These are phyloP conservation scores for Pachyseris speciosa DNA, from an alignment of 64 coral and sea anemone species.

Conservation along the genomic window DNA sequence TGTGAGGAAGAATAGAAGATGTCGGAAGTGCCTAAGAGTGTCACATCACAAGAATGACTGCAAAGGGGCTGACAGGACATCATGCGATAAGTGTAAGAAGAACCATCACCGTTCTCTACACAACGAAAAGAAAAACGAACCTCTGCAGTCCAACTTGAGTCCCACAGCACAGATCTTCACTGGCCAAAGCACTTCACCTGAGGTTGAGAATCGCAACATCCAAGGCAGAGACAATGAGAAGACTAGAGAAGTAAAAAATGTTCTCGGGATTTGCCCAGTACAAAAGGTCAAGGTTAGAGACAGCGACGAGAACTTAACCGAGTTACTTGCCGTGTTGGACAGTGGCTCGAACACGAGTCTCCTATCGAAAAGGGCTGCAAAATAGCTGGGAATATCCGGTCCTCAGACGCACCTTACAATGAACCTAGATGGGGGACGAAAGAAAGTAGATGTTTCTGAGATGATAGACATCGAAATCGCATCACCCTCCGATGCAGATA, in stretches of 20 bases:
- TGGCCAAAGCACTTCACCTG: neutral
- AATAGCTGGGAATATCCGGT: slow-evolving; percentile 41
- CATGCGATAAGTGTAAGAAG: slow-evolving; percentile 50
- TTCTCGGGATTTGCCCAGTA: slow-evolving; percentile 16
- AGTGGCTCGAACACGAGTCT: slow-evolving; percentile 67
- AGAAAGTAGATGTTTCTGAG: slow-evolving; percentile 38
- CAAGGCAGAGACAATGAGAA: slow-evolving; percentile 1
- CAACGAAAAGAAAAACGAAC: slow-evolving; percentile 25
- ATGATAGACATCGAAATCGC: neutral
- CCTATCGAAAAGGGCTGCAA: slow-evolving; percentile 49
- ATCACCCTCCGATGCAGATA: slow-evolving; percentile 1
- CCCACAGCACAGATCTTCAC: neutral
- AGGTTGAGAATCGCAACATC: neutral
- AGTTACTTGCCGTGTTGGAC: slow-evolving; percentile 66
- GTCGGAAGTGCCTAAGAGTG: slow-evolving; percentile 55
- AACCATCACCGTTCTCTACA: slow-evolving; percentile 54
- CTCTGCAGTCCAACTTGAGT: neutral
- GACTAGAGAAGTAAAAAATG: slow-evolving; percentile 1
- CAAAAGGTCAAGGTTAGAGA: slow-evolving; percentile 29
- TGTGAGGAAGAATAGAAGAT: slow-evolving; percentile 40
- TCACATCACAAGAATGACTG: slow-evolving; percentile 72
- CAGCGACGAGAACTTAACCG: neutral
- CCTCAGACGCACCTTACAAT: slow-evolving; percentile 49
- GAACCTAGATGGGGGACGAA: slow-evolving; percentile 42
- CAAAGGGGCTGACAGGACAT: slow-evolving; percentile 51